A percentile compares a stretch with the other conserved stretches of the same genome.
phyloP scores from a whole-genome alignment of 92 coral and sea anemone genomes.

The Meandrina meandrites region DNA sequence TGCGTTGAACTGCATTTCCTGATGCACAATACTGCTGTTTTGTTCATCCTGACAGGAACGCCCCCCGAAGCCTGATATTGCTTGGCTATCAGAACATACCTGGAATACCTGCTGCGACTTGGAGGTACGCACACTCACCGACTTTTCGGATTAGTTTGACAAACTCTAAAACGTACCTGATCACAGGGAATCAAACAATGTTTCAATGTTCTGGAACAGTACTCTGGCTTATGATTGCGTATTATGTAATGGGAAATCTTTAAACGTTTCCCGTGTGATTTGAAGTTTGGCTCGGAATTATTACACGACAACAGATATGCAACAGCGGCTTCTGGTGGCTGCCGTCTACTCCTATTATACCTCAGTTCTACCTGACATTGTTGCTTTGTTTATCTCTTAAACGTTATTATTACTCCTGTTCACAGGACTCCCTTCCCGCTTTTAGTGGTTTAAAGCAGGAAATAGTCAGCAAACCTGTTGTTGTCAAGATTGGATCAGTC shows the following conservation, averaged over 20 bases:
- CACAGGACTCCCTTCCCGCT: constrained; percentile 20
- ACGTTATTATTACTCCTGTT: background rate
- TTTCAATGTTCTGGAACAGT: too few relatives aligned
- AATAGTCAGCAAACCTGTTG: constrained; percentile 73
- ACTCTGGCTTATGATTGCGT: too few relatives aligned
- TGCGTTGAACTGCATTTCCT: background rate
- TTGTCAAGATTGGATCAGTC: constrained; percentile 77
- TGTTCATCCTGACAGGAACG: constrained; percentile 78
- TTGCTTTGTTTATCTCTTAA: background rate
- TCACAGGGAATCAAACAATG: too few relatives aligned
- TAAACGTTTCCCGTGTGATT: too few relatives aligned
- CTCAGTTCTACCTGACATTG: background rate
- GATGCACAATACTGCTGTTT: background rate
- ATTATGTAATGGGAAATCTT: too few relatives aligned
- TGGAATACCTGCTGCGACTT: constrained; percentile 97
- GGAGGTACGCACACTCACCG: constrained; percentile 57
- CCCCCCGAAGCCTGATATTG: constrained; percentile 87
- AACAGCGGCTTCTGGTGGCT: too few relatives aligned
- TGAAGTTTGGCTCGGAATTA: too few relatives aligned
- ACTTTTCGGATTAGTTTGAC: too few relatives aligned
- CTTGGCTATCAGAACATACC: constrained; percentile 83
- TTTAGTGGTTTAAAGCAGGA: constrained; percentile 72
- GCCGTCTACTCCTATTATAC: too few relatives aligned
- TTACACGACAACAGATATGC: too few relatives aligned
- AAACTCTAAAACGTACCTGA: too few relatives aligned